phyloP scores from a whole-genome alignment of 2,797 vertebrate genomes.

The Onychomys torridus region DNA sequence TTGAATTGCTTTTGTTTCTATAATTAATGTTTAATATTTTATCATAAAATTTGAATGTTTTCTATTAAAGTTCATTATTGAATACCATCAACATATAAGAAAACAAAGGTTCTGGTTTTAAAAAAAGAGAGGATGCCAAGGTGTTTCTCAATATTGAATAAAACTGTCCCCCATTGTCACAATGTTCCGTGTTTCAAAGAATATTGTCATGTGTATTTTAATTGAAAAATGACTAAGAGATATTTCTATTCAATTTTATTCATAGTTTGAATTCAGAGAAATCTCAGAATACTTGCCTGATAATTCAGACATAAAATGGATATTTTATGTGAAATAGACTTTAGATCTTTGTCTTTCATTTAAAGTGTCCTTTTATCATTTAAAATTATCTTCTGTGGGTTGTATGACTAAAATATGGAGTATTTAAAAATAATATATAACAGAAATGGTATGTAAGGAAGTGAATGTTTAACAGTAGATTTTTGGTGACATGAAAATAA shows the following conservation, averaged over 20 bases:
- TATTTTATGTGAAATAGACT: background rate
- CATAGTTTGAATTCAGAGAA: background rate
- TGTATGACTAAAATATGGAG: background rate
- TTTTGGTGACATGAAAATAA: background rate
- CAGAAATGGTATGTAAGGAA: background rate
- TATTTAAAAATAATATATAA: background rate
- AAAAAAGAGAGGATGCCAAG: background rate
- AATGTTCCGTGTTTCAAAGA: background rate
- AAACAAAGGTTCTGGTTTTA: background rate
- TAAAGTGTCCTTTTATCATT: background rate
- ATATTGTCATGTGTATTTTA: background rate
- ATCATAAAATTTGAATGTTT: background rate
- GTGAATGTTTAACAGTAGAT: background rate
- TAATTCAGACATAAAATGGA: background rate
- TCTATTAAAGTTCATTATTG: background rate
- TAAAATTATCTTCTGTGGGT: background rate
- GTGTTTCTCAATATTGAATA: background rate
- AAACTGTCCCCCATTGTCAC: background rate
- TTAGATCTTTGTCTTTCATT: background rate
- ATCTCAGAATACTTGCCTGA: background rate
- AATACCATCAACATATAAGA: background rate
- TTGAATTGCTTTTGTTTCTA: background rate
- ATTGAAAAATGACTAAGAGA: background rate
- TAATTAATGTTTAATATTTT: background rate
- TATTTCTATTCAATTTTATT: slow-evolving; percentile 23